Evolutionary conservation across 2,888 invertebrate genomes (phyloP).

Genomic region (Sipunculus nudus): DNA sequence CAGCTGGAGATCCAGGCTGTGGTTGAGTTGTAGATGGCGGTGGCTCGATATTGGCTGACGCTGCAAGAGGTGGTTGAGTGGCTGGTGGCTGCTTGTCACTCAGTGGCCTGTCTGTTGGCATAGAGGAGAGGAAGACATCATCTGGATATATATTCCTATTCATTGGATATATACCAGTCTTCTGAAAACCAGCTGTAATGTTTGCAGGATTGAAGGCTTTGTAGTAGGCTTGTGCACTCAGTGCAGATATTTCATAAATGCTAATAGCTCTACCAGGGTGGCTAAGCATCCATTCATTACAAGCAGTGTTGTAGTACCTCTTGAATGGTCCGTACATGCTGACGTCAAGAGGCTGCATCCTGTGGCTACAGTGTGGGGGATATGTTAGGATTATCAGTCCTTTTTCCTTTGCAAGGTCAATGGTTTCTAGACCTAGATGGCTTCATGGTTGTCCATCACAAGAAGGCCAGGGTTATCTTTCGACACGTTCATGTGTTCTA

Average conservation of each 20-base stretch:
- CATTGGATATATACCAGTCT: slow-evolving; percentile 57
- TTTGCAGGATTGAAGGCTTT: slow-evolving; percentile 61
- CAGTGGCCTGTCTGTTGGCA: too few species aligned
- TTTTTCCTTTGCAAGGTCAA: slow-evolving; percentile 56
- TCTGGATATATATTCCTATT: slow-evolving; percentile 56
- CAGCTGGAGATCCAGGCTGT: too few species aligned
- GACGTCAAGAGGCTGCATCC: slow-evolving; percentile 66
- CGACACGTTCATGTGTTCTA: slow-evolving; percentile 45
- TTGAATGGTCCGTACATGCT: slow-evolving; percentile 65
- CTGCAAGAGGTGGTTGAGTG: too few species aligned
- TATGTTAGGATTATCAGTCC: slow-evolving; percentile 63
- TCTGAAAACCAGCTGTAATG: slow-evolving; percentile 57
- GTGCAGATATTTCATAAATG: slow-evolving; percentile 64
- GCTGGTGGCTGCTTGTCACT: too few species aligned
- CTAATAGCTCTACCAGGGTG: slow-evolving; percentile 64
- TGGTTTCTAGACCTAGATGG: slow-evolving; percentile 44
- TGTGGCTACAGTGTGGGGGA: slow-evolving; percentile 65
- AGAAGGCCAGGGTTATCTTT: slow-evolving; percentile 47
- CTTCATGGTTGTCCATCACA: slow-evolving; percentile 53
- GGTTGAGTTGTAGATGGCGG: too few species aligned
- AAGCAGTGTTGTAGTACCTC: slow-evolving; percentile 45
- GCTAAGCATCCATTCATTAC: slow-evolving; percentile 51
- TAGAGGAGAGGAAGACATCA: too few species aligned
- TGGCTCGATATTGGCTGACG: too few species aligned
- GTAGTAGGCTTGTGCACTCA: slow-evolving; percentile 55